A percentile compares a stretch with the other conserved stretches of the same genome.
phyloP scores from a whole-genome alignment of 2,113 vertebrate genomes.

The Brachirus orientalis region DNA sequence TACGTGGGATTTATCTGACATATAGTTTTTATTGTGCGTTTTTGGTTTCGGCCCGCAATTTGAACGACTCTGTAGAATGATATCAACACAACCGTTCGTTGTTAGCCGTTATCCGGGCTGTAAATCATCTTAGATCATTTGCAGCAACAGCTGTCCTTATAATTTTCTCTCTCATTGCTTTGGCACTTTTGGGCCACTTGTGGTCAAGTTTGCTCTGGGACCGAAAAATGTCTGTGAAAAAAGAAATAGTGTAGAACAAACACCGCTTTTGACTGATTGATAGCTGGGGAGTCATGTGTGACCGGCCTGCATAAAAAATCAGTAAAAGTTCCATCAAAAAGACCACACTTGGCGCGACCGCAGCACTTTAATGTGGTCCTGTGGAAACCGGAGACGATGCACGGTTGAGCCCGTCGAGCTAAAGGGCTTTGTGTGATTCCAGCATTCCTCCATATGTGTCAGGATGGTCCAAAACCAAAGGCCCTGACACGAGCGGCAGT shows the following conservation, averaged over 20 bases:
- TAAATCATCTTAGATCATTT: conserved; percentile 66
- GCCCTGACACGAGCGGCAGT: conserved; percentile 62
- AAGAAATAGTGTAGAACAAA: conserved; percentile 52
- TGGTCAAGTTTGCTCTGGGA: conserved; percentile 67
- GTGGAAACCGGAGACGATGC: conserved; percentile 69
- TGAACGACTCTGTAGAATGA: conserved; percentile 44
- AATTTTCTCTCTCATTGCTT: conserved; percentile 66
- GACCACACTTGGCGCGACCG: conserved; percentile 75
- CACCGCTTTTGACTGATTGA: conserved; percentile 71
- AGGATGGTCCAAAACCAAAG: conserved; percentile 75
- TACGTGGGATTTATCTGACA: conserved; percentile 32
- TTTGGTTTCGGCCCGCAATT: conserved; percentile 56
- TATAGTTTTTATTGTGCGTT: conserved; percentile 34
- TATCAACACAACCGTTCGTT: conserved; percentile 55
- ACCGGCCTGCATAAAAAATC: conserved; percentile 59
- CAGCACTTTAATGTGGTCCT: conserved; percentile 75
- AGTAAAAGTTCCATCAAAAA: conserved; percentile 70
- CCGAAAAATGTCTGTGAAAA: conserved; percentile 30
- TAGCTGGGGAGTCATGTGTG: conserved; percentile 42
- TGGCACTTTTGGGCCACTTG: conserved; percentile 54
- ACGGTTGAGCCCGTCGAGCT: conserved; percentile 67
- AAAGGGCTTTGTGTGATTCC: conserved; percentile 75
- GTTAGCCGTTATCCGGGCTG: conserved; percentile 47
- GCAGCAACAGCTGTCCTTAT: conserved; percentile 73
- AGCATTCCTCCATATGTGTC: conserved; percentile 74